phyloP scores from a whole-genome alignment of 2,888 invertebrate species.

The Epinotia bilunana region DNA sequence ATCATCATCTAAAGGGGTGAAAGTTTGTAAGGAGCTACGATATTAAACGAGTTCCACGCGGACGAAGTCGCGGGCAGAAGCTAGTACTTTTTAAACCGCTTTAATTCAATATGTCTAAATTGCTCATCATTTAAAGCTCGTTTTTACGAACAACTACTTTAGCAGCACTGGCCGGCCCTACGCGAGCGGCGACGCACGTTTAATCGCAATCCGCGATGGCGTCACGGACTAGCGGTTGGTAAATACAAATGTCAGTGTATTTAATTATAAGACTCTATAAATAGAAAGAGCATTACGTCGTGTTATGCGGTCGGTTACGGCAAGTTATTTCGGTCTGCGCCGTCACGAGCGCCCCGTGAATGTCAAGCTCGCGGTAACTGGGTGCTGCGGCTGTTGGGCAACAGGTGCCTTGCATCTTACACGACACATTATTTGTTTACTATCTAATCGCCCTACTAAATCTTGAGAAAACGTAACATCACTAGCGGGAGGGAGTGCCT shows the following conservation, averaged over 20 bases:
- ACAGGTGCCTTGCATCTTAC: constrained; percentile 70
- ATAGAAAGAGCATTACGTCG: constrained; percentile 79
- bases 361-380: constrained; percentile 81
- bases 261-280: constrained; percentile 80
- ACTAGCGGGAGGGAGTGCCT: neutral
- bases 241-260: constrained; percentile 74
- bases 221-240: constrained; percentile 67
- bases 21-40: too few species aligned
- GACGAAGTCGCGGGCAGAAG: too few species aligned
- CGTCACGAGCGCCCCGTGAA: constrained; percentile 77
- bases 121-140: neutral
- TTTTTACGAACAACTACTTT: constrained; percentile 7
- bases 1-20: too few species aligned
- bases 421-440: constrained; percentile 37
- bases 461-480: constrained; percentile 46
- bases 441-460: constrained; percentile 40
- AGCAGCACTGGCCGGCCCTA: constrained; percentile 23
- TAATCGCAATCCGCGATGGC: constrained; percentile 54
- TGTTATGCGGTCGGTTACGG: constrained; percentile 80
- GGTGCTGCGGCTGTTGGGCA: constrained; percentile 67
- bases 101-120: constrained; percentile 1
- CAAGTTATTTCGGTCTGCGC: constrained; percentile 78
- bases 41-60: too few species aligned
- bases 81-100: constrained; percentile 6
- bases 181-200: constrained; percentile 54